phyloP scores from a whole-genome alignment of 2,888 invertebrate genomes.

The Agrilus mali region DNA sequence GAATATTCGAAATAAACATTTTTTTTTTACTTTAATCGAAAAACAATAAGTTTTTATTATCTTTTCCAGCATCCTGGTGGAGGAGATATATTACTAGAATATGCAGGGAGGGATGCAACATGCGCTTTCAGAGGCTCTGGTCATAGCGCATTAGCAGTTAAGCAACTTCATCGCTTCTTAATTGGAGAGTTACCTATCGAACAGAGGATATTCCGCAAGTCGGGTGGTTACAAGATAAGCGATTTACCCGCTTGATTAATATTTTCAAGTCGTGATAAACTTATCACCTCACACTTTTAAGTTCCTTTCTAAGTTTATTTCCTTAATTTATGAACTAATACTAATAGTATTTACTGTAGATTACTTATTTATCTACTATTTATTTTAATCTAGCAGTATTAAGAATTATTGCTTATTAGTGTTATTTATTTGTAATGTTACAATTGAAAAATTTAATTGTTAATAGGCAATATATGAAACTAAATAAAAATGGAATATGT shows the following conservation, averaged over 20 bases:
- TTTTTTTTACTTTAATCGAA: background rate
- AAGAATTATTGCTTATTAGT: too few species aligned
- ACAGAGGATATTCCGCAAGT: conserved; percentile 59
- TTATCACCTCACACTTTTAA: background rate
- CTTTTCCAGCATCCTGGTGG: conserved; percentile 69
- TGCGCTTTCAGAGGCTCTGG: conserved; percentile 70
- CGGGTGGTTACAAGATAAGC: conserved; percentile 44
- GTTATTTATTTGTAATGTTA: too few species aligned
- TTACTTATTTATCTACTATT: too few species aligned
- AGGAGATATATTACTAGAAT: conserved; percentile 65
- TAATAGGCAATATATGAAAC: too few species aligned
- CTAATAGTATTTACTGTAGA: too few species aligned
- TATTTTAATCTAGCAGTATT: too few species aligned
- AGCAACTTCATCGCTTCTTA: conserved; percentile 53
- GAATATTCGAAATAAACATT: too few species aligned
- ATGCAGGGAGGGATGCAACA: conserved; percentile 76
- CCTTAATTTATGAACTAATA: too few species aligned
- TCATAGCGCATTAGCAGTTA: conserved; percentile 54
- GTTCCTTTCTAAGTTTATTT: too few species aligned
- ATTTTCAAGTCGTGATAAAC: background rate
- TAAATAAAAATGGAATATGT: too few species aligned
- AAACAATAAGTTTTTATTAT: background rate
- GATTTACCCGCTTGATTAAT: conserved; percentile 40
- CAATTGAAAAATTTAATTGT: too few species aligned
- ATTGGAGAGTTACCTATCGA: conserved; percentile 63